Percentiles rank a stretch among this genome's conserved stretches.
phyloP scores from a whole-genome alignment of 2,888 invertebrate species.

The Caenorhabditis sinica region DNA sequence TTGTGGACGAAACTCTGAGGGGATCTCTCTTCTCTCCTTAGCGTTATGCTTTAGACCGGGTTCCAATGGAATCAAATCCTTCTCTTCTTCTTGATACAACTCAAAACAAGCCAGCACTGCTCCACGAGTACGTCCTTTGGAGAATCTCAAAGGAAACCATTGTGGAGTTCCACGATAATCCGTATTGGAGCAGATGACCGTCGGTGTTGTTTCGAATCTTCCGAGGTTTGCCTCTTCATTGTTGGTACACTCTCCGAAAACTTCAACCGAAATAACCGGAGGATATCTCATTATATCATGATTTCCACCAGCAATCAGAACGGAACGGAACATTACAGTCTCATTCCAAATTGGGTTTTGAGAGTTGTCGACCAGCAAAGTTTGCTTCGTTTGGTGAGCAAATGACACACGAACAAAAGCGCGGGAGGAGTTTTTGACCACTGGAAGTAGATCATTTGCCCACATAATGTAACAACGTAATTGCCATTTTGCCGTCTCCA shows the following conservation, averaged over 20 bases:
- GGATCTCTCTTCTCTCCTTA: conserved; percentile 72
- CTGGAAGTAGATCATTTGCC: conserved; percentile 76
- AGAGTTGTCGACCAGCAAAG: conserved; percentile 75
- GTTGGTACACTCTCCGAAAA: conserved; percentile 75
- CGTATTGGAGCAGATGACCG: conserved; percentile 68
- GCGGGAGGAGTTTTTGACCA: conserved; percentile 70
- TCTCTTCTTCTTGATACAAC: conserved; percentile 70
- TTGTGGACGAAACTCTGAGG: conserved; percentile 74
- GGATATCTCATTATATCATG: conserved; percentile 73
- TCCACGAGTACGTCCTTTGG: conserved; percentile 72
- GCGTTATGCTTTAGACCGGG: conserved; percentile 64
- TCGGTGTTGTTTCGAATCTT: conserved; percentile 73
- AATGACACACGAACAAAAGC: conserved; percentile 80
- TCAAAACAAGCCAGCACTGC: conserved; percentile 76
- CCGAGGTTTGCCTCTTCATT: conserved; percentile 78
- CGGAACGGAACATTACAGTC: conserved; percentile 77
- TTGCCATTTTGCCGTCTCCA: conserved; percentile 70
- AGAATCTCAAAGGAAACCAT: conserved; percentile 78
- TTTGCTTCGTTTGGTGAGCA: conserved; percentile 73
- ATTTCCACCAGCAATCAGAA: conserved; percentile 70
- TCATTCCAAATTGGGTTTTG: conserved; percentile 82
- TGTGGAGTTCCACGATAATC: conserved; percentile 69
- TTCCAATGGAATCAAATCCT: conserved; percentile 63
- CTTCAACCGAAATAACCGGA: conserved; percentile 79
- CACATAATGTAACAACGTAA: conserved; percentile 75